These are phyloP conservation scores for Himalopsyche anomala DNA, from an alignment of 2,888 invertebrate species.

Conservation along the genomic window DNA sequence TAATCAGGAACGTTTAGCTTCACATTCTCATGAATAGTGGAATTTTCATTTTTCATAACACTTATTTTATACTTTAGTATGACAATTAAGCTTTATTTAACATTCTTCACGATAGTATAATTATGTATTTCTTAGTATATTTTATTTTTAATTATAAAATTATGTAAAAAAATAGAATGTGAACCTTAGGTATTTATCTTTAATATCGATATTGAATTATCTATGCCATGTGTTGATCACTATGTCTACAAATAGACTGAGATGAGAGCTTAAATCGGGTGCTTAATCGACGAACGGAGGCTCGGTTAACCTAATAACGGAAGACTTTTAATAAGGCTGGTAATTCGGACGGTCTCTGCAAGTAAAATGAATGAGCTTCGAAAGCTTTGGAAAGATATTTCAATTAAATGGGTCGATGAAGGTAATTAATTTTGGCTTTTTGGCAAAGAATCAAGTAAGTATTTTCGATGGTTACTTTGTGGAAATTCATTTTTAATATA, in stretches of 20 bases:
- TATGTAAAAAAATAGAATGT: too few relatives aligned
- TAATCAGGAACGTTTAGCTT: too few relatives aligned
- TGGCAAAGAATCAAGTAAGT: neutral
- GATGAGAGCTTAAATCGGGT: neutral
- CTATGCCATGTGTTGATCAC: neutral
- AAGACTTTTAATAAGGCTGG: slow-evolving; percentile 15
- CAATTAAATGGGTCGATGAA: neutral
- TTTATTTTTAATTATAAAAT: too few relatives aligned
- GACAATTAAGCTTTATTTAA: too few relatives aligned
- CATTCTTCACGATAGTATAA: too few relatives aligned
- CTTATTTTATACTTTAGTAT: too few relatives aligned
- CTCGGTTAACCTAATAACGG: slow-evolving; percentile 4
- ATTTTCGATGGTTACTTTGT: neutral
- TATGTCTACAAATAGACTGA: neutral
- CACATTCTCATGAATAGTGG: too few relatives aligned
- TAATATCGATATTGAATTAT: slow-evolving; percentile 1
- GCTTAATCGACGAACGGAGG: slow-evolving; percentile 5
- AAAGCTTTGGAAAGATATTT: neutral
- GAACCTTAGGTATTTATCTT: neutral
- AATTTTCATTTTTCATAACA: too few relatives aligned
- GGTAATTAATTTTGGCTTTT: neutral
- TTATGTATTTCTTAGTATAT: too few relatives aligned
- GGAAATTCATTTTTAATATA: too few relatives aligned
- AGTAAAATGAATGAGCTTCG: slow-evolving; percentile 26
- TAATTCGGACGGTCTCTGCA: neutral